phyloP scores from a whole-genome alignment of 2,797 vertebrate genomes.

The Vultur gryphus region DNA sequence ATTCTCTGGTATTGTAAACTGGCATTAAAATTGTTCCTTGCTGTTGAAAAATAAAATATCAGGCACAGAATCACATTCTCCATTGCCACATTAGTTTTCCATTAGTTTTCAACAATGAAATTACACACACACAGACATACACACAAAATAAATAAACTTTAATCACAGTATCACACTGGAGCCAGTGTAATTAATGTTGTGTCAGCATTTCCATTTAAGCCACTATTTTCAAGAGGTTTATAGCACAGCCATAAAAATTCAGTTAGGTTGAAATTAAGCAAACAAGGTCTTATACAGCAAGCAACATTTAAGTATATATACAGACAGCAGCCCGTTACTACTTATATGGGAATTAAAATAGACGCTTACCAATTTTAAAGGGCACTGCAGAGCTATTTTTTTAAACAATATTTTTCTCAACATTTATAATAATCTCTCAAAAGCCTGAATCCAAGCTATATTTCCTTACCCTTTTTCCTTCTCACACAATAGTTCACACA shows the following conservation, averaged over 20 bases:
- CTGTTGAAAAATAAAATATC: slow-evolving; percentile 50
- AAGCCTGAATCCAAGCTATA: slow-evolving; percentile 26
- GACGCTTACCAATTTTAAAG: slow-evolving; percentile 60
- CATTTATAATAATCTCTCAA: slow-evolving; percentile 55
- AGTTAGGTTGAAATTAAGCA: slow-evolving; percentile 74
- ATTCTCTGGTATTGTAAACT: slow-evolving; percentile 52
- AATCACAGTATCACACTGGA: slow-evolving; percentile 70
- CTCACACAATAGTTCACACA: slow-evolving; percentile 24
- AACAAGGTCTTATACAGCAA: slow-evolving; percentile 68
- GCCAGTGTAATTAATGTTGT: slow-evolving; percentile 73
- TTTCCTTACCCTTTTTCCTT: slow-evolving; percentile 34
- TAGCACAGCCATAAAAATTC: slow-evolving; percentile 70
- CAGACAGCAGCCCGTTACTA: slow-evolving; percentile 54
- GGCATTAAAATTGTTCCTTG: slow-evolving; percentile 27
- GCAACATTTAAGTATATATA: slow-evolving; percentile 54
- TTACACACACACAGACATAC: slow-evolving; percentile 58
- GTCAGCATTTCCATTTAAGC: slow-evolving; percentile 78
- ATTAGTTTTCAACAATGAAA: slow-evolving; percentile 70
- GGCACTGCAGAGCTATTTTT: slow-evolving; percentile 45
- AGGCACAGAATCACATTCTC: slow-evolving; percentile 69
- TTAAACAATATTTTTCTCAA: slow-evolving; percentile 60
- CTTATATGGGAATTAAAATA: slow-evolving; percentile 59
- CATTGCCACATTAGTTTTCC: slow-evolving; percentile 75
- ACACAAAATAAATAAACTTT: slow-evolving; percentile 68
- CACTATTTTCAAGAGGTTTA: slow-evolving; percentile 70